Percentiles rank a stretch among this genome's conserved stretches.
Evolutionary conservation across 1,140 invertebrate genomes (phyloP).

Genomic region (Gryllus bimaculatus): DNA sequence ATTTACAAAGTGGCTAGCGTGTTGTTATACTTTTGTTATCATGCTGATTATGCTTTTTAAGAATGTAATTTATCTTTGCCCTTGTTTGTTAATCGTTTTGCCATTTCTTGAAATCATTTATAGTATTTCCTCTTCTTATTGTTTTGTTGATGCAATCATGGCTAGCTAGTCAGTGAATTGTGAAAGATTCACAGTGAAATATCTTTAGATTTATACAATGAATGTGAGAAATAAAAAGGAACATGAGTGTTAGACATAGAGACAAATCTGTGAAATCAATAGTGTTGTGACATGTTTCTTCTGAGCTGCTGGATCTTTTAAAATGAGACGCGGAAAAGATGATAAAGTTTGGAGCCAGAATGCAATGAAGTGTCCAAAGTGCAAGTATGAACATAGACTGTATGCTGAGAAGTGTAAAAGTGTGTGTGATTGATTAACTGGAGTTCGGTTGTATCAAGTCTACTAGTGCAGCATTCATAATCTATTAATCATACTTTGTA

Average conservation of each 20-base stretch:
- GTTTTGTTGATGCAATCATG: neutral
- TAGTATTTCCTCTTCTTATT: too few species aligned
- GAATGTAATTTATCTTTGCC: too few species aligned
- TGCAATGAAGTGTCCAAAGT: neutral
- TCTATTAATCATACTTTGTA: too few species aligned
- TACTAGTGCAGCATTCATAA: too few species aligned
- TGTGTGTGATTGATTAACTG: too few species aligned
- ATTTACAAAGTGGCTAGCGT: too few species aligned
- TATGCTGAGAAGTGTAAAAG: too few species aligned
- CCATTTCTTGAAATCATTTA: too few species aligned
- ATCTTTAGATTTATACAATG: neutral
- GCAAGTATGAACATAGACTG: neutral
- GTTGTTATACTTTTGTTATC: too few species aligned
- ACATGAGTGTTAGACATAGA: neutral
- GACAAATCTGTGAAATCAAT: neutral
- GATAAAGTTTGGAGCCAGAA: neutral
- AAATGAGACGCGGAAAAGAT: neutral
- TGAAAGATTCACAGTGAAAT: neutral
- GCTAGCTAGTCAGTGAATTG: constrained; percentile 13
- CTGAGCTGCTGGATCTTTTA: neutral
- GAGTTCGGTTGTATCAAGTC: too few species aligned
- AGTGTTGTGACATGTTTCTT: neutral
- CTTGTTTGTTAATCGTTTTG: too few species aligned
- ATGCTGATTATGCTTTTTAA: too few species aligned
- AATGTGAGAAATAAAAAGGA: neutral